Conservation (phyloP, 2,888 invertebrate genomes). For the Perithous albicinctus region DNA sequence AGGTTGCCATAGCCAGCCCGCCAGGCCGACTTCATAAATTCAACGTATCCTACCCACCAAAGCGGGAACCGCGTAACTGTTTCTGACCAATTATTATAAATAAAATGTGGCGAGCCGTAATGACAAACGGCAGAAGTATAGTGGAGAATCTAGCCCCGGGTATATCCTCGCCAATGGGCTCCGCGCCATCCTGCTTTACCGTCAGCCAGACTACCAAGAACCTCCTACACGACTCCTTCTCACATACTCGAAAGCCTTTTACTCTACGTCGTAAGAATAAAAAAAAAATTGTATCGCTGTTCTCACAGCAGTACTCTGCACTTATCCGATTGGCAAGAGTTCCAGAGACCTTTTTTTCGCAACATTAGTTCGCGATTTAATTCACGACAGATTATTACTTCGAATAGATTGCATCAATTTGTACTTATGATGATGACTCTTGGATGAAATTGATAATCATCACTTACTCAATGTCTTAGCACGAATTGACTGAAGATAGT, state of each 20-base stretch:
- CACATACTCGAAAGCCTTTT: conserved; percentile 59
- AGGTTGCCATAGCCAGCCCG: conserved; percentile 39
- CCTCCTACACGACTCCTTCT: conserved; percentile 68
- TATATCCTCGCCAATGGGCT: conserved; percentile 76
- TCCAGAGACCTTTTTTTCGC: conserved; percentile 45
- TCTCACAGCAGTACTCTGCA: conserved; percentile 52
- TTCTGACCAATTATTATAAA: conserved; percentile 84
- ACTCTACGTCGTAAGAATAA: conserved; percentile 20
- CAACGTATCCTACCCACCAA: conserved; percentile 65
- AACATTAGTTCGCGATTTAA: not conserved
- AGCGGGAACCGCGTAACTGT: conserved; percentile 81
- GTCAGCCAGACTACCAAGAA: conserved; percentile 69
- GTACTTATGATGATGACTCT: not conserved
- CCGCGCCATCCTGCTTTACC: conserved; percentile 74
- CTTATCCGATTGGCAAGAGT: conserved; percentile 66
- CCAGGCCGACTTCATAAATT: conserved; percentile 81
- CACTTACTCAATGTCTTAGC: no score
- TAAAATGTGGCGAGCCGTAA: conserved; percentile 81
- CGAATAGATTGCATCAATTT: not conserved
- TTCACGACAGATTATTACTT: conserved; percentile 1
- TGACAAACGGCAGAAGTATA: conserved; percentile 80
- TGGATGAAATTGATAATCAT: no score
- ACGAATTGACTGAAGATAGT: no score
- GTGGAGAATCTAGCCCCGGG: conserved; percentile 63
- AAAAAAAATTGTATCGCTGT: conserved; percentile 59